phyloP scores from a whole-genome alignment of 1,140 invertebrate species.

The Hycleus cichorii region DNA sequence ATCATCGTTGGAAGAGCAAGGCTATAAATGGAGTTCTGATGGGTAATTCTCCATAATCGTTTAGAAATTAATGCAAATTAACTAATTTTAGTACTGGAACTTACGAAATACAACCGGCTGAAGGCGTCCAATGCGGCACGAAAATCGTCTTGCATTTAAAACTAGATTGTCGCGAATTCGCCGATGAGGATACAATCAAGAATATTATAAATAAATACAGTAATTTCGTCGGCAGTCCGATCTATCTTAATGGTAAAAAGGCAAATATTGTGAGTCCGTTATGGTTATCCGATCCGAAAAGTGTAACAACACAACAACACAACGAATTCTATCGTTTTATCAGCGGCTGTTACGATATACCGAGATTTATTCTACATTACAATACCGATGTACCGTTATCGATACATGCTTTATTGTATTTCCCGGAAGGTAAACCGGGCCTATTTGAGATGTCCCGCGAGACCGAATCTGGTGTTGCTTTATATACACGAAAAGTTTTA shows the following conservation, averaged over 20 bases:
- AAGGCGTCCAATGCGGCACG: conserved; percentile 79
- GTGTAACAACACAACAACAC: conserved; percentile 78
- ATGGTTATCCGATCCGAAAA: conserved; percentile 88
- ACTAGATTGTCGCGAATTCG: conserved; percentile 77
- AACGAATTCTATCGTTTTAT: conserved; percentile 87
- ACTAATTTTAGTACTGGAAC: conserved; percentile 59
- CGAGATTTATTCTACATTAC: conserved; percentile 78
- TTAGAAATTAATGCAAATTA: too few relatives aligned
- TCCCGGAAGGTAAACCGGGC: conserved; percentile 82
- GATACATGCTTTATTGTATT: conserved; percentile 85
- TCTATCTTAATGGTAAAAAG: conserved; percentile 82
- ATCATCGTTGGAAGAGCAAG: conserved; percentile 50
- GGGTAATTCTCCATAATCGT: conserved; percentile 52
- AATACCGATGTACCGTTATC: conserved; percentile 86
- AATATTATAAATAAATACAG: conserved; percentile 93
- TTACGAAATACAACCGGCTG: conserved; percentile 82
- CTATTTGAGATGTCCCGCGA: conserved; percentile 87
- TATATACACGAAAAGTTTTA: conserved; percentile 85
- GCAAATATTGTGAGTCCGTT: conserved; percentile 62
- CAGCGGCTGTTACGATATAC: conserved; percentile 74
- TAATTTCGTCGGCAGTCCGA: conserved; percentile 92
- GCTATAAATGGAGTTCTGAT: conserved; percentile 84
- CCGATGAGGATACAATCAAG: conserved; percentile 77
- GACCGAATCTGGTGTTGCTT: conserved; percentile 68
- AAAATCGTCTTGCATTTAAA: conserved; percentile 91